These are phyloP conservation scores for Pollenia griseotomentosa DNA, from an alignment of 2,888 invertebrate genomes.

Conservation along the genomic window DNA sequence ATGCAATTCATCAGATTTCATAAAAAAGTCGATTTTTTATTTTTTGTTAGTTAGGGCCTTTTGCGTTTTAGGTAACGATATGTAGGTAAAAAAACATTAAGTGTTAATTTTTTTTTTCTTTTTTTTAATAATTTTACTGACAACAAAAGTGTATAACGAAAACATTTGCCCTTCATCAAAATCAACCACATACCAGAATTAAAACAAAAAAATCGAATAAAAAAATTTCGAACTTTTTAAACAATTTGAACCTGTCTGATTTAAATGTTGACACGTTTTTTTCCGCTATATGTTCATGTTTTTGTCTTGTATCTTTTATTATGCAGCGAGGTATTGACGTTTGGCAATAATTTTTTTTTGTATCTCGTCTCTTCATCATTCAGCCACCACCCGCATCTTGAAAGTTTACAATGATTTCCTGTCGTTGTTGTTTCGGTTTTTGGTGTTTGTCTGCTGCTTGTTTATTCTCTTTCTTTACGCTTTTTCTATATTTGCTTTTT, in stretches of 20 bases:
- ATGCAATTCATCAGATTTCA: too few species aligned
- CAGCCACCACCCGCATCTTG: slow-evolving; percentile 33
- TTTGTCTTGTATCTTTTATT: slow-evolving; percentile 17
- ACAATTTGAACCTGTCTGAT: slow-evolving; percentile 35
- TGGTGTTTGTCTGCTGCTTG: slow-evolving; percentile 18
- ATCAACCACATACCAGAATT: background rate
- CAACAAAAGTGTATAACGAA: background rate
- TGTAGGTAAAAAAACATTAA: too few species aligned
- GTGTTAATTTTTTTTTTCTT: too few species aligned
- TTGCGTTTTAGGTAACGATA: too few species aligned
- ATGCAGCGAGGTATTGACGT: slow-evolving; percentile 29
- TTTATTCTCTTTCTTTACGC: background rate
- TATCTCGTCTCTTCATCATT: slow-evolving; percentile 43
- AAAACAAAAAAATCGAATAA: background rate
- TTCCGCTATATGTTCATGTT: background rate
- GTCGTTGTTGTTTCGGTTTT: slow-evolving; percentile 41
- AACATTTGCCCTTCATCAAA: background rate
- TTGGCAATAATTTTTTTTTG: slow-evolving; percentile 37
- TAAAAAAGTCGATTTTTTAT: too few species aligned
- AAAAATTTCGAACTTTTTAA: background rate
- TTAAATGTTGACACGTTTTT: slow-evolving; percentile 44
- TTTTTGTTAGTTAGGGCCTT: too few species aligned
- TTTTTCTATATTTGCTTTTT: slow-evolving; percentile 11
- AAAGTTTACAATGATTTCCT: slow-evolving; percentile 37
- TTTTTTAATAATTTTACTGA: background rate